A percentile compares a stretch with the other conserved stretches of the same genome.
Evolutionary conservation across 2,888 invertebrate genomes (phyloP).

Genomic region (Acanthosepion pharaonis): DNA sequence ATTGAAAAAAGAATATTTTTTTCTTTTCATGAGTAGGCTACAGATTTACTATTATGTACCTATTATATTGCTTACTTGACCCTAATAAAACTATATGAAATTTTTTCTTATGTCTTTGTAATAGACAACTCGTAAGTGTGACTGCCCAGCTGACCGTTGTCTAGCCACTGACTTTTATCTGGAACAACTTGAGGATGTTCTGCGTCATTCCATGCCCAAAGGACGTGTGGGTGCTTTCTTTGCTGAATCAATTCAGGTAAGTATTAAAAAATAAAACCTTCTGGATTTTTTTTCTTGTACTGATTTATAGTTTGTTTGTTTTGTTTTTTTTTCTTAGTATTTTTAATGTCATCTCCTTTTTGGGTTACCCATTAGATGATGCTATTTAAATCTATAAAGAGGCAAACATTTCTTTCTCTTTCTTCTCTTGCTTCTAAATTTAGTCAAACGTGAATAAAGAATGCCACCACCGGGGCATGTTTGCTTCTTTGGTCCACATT

Average conservation of each 20-base stretch:
- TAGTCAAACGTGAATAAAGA: too few relatives aligned
- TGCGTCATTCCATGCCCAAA: conserved; percentile 85
- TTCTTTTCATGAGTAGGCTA: too few relatives aligned
- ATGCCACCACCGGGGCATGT: too few relatives aligned
- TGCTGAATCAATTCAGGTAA: conserved; percentile 92
- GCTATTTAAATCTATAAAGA: too few relatives aligned
- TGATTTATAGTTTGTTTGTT: neutral
- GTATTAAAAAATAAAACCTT: neutral
- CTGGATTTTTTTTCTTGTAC: neutral
- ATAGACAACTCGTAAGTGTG: conserved; percentile 64
- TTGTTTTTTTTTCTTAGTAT: too few relatives aligned
- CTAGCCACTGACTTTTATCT: conserved; percentile 86
- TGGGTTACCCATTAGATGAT: too few relatives aligned
- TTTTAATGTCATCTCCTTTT: too few relatives aligned
- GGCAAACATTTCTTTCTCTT: too few relatives aligned
- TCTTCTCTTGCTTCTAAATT: too few relatives aligned
- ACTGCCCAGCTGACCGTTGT: conserved; percentile 67
- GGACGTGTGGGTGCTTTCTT: conserved; percentile 89
- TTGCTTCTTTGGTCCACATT: too few relatives aligned
- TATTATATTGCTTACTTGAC: neutral
- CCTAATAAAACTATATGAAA: neutral
- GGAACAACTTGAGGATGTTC: conserved; percentile 85
- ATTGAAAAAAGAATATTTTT: too few relatives aligned
- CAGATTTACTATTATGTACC: too few relatives aligned
- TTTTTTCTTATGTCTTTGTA: neutral